A percentile compares a stretch with the other conserved stretches of the same genome.
These are phyloP conservation scores for Drosophila ananassae DNA, from an alignment of 1,140 invertebrate genomes.

Conservation along the genomic window DNA sequence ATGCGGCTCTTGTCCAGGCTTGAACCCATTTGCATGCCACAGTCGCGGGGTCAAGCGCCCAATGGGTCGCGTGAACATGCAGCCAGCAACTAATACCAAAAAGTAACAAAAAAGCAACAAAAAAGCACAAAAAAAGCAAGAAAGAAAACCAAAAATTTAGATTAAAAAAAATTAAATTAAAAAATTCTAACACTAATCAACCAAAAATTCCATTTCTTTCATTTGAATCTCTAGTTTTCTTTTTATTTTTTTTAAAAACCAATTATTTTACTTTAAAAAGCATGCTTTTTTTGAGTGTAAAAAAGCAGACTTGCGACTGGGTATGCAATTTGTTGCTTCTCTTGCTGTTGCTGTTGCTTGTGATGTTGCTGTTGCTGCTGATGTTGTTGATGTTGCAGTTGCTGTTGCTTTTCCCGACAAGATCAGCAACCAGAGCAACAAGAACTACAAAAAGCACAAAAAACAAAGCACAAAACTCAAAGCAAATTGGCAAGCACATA, in stretches of 20 bases:
- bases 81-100: slow-evolving; percentile 1
- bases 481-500: slow-evolving; percentile 59
- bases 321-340: slow-evolving; percentile 44
- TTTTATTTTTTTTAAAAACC: not conserved
- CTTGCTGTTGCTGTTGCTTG: slow-evolving; percentile 4
- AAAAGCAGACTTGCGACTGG: slow-evolving; percentile 9
- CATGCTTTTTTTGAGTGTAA: not conserved
- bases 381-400: slow-evolving; percentile 20
- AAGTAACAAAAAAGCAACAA: slow-evolving; percentile 22
- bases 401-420: slow-evolving; percentile 18
- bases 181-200: not conserved
- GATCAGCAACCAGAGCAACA: slow-evolving; percentile 42
- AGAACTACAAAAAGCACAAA: slow-evolving; percentile 22
- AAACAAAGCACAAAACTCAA: slow-evolving; percentile 10
- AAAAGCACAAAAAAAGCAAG: slow-evolving; percentile 23
- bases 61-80: slow-evolving; percentile 34
- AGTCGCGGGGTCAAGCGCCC: slow-evolving; percentile 43
- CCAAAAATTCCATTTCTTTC: too few species aligned
- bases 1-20: slow-evolving; percentile 31
- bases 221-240: not conserved
- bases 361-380: slow-evolving; percentile 2
- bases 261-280: not conserved
- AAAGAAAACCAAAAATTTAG: not conserved
- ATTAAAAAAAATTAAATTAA: not conserved
- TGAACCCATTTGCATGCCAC: slow-evolving; percentile 58